These are phyloP conservation scores for Zaprionus lachaisei DNA, from an alignment of 1,140 invertebrate species.

Conservation along the genomic window DNA sequence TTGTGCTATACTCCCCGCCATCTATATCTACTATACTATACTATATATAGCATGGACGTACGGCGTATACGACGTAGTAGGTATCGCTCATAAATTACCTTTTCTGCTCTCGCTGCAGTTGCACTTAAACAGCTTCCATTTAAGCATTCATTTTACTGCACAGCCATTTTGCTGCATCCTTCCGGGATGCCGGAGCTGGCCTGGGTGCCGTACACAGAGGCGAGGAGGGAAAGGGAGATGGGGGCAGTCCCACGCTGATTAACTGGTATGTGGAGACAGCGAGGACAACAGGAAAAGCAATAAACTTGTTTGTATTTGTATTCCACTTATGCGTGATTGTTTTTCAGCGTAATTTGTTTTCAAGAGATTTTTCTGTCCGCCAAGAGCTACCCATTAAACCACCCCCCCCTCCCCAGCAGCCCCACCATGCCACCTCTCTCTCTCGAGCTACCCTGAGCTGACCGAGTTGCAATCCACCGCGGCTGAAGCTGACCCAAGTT, in stretches of 20 bases:
- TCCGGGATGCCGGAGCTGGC: neutral
- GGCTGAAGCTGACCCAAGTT: neutral
- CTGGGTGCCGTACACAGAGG: neutral
- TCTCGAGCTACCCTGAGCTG: neutral
- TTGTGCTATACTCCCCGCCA: neutral
- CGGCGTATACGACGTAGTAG: neutral
- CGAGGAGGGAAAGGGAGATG: neutral
- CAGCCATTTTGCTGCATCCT: slow-evolving; percentile 9
- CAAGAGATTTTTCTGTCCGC: slow-evolving; percentile 50
- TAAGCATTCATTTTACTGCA: slow-evolving; percentile 17
- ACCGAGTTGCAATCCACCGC: slow-evolving; percentile 2
- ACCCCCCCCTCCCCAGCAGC: too few relatives aligned
- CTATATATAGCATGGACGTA: neutral
- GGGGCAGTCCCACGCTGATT: neutral
- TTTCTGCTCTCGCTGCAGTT: slow-evolving; percentile 11
- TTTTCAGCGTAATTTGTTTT: slow-evolving; percentile 72
- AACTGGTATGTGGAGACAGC: slow-evolving; percentile 9
- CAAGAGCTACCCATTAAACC: neutral
- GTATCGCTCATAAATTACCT: slow-evolving; percentile 7
- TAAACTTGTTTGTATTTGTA: slow-evolving; percentile 73
- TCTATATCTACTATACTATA: neutral
- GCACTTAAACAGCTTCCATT: slow-evolving; percentile 16
- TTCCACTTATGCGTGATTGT: slow-evolving; percentile 72
- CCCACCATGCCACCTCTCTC: neutral
- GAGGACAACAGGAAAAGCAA: slow-evolving; percentile 62